These are phyloP conservation scores for Romanogobio albipinnatus DNA, from an alignment of 2,113 vertebrate genomes.

Conservation along the genomic window DNA sequence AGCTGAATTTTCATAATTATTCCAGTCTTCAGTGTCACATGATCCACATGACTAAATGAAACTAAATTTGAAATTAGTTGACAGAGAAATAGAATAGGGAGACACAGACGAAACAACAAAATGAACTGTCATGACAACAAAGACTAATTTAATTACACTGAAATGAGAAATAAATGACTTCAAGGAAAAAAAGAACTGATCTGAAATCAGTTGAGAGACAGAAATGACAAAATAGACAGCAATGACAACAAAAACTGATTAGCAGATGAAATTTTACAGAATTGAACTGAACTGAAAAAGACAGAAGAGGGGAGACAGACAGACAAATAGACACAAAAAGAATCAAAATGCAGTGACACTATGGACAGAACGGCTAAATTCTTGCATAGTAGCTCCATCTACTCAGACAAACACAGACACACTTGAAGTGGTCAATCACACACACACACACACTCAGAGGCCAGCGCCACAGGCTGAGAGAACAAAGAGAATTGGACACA, in stretches of 20 bases:
- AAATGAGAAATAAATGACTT: background rate
- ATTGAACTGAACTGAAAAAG: background rate
- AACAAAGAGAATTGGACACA: slow-evolving; percentile 53
- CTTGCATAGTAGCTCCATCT: slow-evolving; percentile 31
- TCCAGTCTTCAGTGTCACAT: background rate
- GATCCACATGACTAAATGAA: background rate
- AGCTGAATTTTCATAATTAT: background rate
- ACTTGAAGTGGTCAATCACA: slow-evolving; percentile 42
- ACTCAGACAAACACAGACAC: slow-evolving; percentile 44
- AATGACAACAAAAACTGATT: background rate
- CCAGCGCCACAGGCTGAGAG: slow-evolving; percentile 29
- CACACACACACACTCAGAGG: slow-evolving; percentile 36
- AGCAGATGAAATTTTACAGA: background rate
- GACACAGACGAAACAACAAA: background rate
- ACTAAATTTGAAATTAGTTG: background rate
- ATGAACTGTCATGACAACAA: background rate
- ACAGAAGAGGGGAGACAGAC: background rate
- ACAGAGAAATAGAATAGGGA: background rate
- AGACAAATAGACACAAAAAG: slow-evolving; percentile 25
- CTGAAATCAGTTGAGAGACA: background rate
- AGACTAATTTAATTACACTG: background rate
- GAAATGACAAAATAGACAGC: background rate
- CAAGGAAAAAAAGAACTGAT: background rate
- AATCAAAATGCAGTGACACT: slow-evolving; percentile 12
- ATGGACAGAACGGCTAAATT: slow-evolving; percentile 32